A percentile compares a stretch with the other conserved stretches of the same genome.
Conservation (phyloP, 2,797 vertebrate genomes). For the Delichon dasypus region DNA sequence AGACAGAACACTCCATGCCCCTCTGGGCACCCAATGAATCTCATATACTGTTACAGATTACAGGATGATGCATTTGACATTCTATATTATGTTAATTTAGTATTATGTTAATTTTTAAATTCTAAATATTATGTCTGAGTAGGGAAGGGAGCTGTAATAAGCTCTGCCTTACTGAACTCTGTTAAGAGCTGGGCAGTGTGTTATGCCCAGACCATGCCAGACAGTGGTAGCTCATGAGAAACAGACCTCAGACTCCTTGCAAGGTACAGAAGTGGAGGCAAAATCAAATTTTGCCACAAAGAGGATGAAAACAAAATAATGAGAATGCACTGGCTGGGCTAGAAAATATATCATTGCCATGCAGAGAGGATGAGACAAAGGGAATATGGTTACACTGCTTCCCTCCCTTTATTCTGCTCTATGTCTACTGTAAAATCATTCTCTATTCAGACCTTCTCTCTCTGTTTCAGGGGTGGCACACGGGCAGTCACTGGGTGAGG, state of each 20-base stretch:
- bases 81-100: background rate
- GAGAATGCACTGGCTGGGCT: background rate
- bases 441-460: background rate
- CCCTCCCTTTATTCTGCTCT: background rate
- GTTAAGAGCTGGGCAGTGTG: background rate
- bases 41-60: background rate
- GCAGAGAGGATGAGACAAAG: background rate
- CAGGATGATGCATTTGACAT: background rate
- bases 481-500: accelerated
- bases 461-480: background rate
- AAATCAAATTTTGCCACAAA: background rate
- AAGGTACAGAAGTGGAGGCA: background rate
- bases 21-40: background rate
- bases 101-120: background rate
- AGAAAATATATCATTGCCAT: background rate
- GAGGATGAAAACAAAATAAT: background rate
- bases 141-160: background rate
- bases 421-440: background rate
- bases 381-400: background rate
- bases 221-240: background rate
- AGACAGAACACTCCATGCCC: background rate
- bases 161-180: background rate
- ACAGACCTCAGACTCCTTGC: background rate
- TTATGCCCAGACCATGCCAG: background rate
- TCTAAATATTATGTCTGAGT: background rate